Percentiles rank a stretch among this genome's conserved stretches.
Evolutionary conservation across 2,888 invertebrate species (phyloP).

Genomic region (Listrodromus nycthemerus): DNA sequence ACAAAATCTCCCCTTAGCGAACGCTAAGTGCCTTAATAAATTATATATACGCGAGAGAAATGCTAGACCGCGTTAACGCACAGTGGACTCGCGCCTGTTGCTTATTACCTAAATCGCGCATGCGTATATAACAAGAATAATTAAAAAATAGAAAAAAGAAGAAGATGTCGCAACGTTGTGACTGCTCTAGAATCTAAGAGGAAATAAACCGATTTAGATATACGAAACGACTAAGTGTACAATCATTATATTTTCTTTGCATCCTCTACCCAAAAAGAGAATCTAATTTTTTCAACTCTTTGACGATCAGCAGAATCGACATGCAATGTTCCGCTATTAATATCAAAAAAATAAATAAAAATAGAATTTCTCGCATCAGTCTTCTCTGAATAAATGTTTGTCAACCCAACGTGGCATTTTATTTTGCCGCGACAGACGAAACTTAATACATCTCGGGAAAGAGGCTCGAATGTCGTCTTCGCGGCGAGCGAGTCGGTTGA

Average conservation of each 20-base stretch:
- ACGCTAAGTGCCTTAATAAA: conserved; percentile 83
- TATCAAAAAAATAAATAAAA: neutral
- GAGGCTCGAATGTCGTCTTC: neutral
- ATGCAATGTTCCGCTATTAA: neutral
- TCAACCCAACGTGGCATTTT: neutral
- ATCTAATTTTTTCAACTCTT: neutral
- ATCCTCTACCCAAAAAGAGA: neutral
- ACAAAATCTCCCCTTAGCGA: conserved; percentile 76
- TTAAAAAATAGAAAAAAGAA: neutral
- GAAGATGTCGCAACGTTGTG: conserved; percentile 6
- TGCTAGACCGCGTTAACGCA: conserved; percentile 22
- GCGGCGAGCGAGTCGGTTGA: conserved; percentile 2
- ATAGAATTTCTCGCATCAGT: neutral
- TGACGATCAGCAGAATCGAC: neutral
- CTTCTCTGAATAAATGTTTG: neutral
- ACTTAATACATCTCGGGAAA: neutral
- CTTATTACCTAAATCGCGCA: conserved; percentile 52
- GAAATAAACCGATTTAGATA: conserved; percentile 49
- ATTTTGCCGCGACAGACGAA: neutral
- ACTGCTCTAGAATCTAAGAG: conserved; percentile 35
- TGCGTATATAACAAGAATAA: conserved; percentile 26
- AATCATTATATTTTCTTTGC: neutral
- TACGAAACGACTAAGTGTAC: conserved; percentile 32
- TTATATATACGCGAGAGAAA: conserved; percentile 72
- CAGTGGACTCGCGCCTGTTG: conserved; percentile 33